phyloP scores from a whole-genome alignment of 1,140 invertebrate genomes.

The Drosophila auraria region DNA sequence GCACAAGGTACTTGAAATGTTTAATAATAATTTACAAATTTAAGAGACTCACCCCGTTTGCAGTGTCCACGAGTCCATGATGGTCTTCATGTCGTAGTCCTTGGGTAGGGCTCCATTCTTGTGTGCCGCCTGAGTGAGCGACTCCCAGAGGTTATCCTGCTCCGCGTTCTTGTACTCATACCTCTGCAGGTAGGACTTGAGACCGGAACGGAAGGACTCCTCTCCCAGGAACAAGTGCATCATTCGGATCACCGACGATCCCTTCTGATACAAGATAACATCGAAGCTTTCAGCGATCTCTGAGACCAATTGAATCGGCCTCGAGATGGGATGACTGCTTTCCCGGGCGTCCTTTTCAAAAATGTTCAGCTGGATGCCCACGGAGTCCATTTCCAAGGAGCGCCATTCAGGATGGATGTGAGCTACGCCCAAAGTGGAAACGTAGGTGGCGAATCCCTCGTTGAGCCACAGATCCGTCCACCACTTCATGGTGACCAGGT shows the following conservation, averaged over 20 bases:
- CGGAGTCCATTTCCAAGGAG: too few species aligned
- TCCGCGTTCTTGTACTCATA: constrained; percentile 89
- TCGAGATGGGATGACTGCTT: constrained; percentile 88
- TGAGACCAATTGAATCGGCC: constrained; percentile 87
- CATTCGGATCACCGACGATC: constrained; percentile 93
- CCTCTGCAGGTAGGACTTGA: constrained; percentile 88
- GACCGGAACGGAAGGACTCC: constrained; percentile 88
- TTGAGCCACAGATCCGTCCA: too few species aligned
- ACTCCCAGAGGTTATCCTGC: constrained; percentile 93
- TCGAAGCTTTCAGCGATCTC: constrained; percentile 95
- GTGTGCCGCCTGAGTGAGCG: constrained; percentile 88
- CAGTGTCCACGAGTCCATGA: constrained; percentile 93
- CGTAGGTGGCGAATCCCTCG: too few species aligned
- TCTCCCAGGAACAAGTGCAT: constrained; percentile 86
- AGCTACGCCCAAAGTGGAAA: too few species aligned
- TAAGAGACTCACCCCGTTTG: constrained; percentile 87
- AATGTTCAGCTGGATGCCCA: constrained; percentile 86
- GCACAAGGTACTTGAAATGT: not conserved
- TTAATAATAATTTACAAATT: not conserved
- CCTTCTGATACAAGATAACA: constrained; percentile 94
- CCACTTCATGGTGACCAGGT: too few species aligned
- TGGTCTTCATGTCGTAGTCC: constrained; percentile 87
- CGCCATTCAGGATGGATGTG: too few species aligned
- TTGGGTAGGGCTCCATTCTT: constrained; percentile 85
- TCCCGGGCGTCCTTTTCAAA: constrained; percentile 87